Evolutionary conservation across 2,888 invertebrate species (phyloP).

Genomic region (Idaea dimidiata): DNA sequence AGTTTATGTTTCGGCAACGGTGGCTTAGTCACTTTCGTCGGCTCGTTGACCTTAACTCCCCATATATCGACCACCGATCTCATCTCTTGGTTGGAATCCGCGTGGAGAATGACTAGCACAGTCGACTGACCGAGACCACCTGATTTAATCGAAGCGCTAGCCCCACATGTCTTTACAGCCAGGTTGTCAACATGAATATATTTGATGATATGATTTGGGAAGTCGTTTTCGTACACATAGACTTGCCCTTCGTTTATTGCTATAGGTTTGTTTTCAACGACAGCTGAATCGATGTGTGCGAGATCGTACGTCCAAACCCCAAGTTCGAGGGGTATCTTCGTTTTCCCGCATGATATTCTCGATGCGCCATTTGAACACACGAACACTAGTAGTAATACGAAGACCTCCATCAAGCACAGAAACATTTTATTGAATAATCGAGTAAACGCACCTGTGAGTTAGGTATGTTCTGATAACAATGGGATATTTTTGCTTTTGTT

Average conservation of each 20-base stretch:
- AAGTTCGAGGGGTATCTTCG: slow-evolving; percentile 54
- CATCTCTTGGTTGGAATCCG: slow-evolving; percentile 58
- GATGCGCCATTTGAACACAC: slow-evolving; percentile 29
- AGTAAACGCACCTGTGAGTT: slow-evolving; percentile 19
- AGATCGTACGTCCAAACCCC: slow-evolving; percentile 53
- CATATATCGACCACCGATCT: slow-evolving; percentile 67
- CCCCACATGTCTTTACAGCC: slow-evolving; percentile 61
- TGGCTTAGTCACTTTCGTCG: slow-evolving; percentile 7
- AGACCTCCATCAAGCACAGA: slow-evolving; percentile 35
- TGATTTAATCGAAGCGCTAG: slow-evolving; percentile 49
- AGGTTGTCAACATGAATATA: slow-evolving; percentile 67
- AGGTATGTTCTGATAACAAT: slow-evolving; percentile 26
- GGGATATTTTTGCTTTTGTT: slow-evolving; percentile 1
- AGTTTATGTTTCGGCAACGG: slow-evolving; percentile 15
- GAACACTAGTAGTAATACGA: slow-evolving; percentile 26
- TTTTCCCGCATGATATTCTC: slow-evolving; percentile 49
- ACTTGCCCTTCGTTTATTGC: slow-evolving; percentile 57
- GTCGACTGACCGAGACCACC: slow-evolving; percentile 55
- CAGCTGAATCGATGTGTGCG: slow-evolving; percentile 57
- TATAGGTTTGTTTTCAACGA: slow-evolving; percentile 58
- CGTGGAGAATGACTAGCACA: slow-evolving; percentile 58
- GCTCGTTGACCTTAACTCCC: slow-evolving; percentile 42
- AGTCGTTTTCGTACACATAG: slow-evolving; percentile 66
- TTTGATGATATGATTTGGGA: slow-evolving; percentile 55
- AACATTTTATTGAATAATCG: slow-evolving; percentile 19